Base-by-base conservation (phyloP, 1,140 invertebrate genomes). In the Drosophila equinoxialis region DNA sequence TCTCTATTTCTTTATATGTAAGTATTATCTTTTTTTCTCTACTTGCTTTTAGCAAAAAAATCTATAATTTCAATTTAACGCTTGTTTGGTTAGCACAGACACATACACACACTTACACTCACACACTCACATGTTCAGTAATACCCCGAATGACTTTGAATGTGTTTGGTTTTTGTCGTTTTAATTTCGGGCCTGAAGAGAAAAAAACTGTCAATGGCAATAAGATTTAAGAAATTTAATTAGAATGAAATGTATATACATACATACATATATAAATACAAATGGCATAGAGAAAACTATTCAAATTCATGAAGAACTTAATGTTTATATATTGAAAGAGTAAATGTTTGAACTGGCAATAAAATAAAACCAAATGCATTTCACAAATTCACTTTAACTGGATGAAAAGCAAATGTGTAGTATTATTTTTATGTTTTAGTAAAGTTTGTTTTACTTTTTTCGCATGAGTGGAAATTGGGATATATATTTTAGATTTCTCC, bases 41-140 rank as follows among this genome's bases (percentile, higher is more conserved):
- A 8, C 59, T 48, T 37, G 13, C 54, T 39, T 51, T 48, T 64
- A 57, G 65, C 77, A 70, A 30, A 66, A 79, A 89, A 87, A 87
- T 87, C 83, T 87, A 87, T 87, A 87, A 87, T 87, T 87, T 89
- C 79, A 87, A 87, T 87, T 87, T 87, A 87, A 87, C 83, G 83
- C 83, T 87, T 89, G 83, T 87, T 87, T 87, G 85, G 60, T 54
- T 77, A 78, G 67, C 79, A 66, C 66, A 76, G 70, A 81, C 67
- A 79, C 64, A 14, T 6, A 17, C 70, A 20, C 41, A 30, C 30
- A 30, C 6, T 30, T 30, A 30, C 11, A 30, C 39, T n/a, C 42
- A 54, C 62, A 11, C 13, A 14, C 33, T 14, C 48, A 45, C 68
- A 70, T 65, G 62, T 63, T 58, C 35, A 23, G 17, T 48, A 65